Evolutionary conservation across 1,140 invertebrate species (phyloP).

Genomic region (Drosophila punjabiensis): DNA sequence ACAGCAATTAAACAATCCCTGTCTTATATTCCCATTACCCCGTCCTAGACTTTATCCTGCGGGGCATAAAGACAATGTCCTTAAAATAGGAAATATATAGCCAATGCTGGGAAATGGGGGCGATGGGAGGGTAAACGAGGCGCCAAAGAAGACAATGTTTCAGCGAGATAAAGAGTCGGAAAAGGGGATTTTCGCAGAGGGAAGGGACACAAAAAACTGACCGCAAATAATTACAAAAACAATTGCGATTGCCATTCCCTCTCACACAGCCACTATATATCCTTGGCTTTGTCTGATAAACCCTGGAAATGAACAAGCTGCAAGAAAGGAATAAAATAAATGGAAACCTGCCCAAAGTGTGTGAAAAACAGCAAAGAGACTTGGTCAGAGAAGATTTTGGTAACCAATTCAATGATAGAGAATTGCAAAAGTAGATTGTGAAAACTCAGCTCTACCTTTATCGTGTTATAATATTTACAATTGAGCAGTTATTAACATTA

Average conservation of each 20-base stretch:
- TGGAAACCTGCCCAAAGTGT: slow-evolving; percentile 29
- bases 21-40: not conserved
- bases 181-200: not conserved
- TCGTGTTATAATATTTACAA: not conserved
- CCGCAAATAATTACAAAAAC: slow-evolving; percentile 41
- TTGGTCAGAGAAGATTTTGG: slow-evolving; percentile 1
- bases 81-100: slow-evolving; percentile 24
- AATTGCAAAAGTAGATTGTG: not conserved
- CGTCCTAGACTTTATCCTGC: not conserved
- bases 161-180: slow-evolving; percentile 3
- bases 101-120: not conserved
- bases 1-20: not conserved
- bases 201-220: not conserved
- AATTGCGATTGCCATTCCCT: slow-evolving; percentile 10
- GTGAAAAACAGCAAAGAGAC: not conserved
- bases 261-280: not conserved
- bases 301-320: slow-evolving; percentile 35
- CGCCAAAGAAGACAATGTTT: not conserved
- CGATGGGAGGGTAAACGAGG: not conserved
- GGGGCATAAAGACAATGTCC: slow-evolving; percentile 14
- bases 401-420: slow-evolving; percentile 40
- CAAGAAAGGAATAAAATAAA: not conserved
- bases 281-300: slow-evolving; percentile 17
- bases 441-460: not conserved
- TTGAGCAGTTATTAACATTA: slow-evolving; percentile 3